Percentiles rank a stretch among this genome's conserved stretches.
Conservation (phyloP, 2,797 vertebrate species). For the Rallus crepitans region DNA sequence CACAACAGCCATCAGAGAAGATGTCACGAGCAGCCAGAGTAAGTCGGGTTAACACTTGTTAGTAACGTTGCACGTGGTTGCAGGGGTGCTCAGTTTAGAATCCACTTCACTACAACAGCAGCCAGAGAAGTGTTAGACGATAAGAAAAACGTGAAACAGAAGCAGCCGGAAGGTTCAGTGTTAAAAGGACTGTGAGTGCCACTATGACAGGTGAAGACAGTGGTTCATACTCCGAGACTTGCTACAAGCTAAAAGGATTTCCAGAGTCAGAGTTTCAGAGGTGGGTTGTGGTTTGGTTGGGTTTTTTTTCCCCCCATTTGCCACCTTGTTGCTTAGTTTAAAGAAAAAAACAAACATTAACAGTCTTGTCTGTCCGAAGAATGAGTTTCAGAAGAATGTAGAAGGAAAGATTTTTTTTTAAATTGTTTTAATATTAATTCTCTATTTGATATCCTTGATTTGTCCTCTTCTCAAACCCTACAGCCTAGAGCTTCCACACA, state of each 20-base stretch:
- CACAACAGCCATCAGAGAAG: conserved; percentile 77
- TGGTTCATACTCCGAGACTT: conserved; percentile 62
- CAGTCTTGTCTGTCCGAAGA: conserved; percentile 57
- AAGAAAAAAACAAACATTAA: background rate
- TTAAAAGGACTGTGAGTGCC: conserved; percentile 77
- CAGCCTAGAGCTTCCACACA: conserved; percentile 45
- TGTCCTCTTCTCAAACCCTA: conserved; percentile 60
- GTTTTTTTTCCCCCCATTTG: conserved; percentile 19
- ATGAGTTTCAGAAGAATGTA: conserved; percentile 47
- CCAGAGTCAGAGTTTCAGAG: conserved; percentile 55
- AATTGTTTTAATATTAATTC: background rate
- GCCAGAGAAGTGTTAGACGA: conserved; percentile 80
- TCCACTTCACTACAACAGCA: conserved; percentile 80
- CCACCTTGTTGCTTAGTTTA: conserved; percentile 50
- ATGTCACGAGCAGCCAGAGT: conserved; percentile 79
- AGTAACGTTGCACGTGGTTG: conserved; percentile 80
- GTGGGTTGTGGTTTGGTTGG: conserved; percentile 8
- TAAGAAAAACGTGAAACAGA: conserved; percentile 70
- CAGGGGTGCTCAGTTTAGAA: conserved; percentile 76
- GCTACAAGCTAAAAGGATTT: conserved; percentile 58
- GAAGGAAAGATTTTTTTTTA: background rate
- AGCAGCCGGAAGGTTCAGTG: conserved; percentile 71
- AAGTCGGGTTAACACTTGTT: conserved; percentile 83
- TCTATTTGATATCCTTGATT: conserved; percentile 31
- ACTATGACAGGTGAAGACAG: conserved; percentile 54